These are phyloP conservation scores for Diloba caeruleocephala DNA, from an alignment of 2,888 invertebrate genomes.

Conservation along the genomic window DNA sequence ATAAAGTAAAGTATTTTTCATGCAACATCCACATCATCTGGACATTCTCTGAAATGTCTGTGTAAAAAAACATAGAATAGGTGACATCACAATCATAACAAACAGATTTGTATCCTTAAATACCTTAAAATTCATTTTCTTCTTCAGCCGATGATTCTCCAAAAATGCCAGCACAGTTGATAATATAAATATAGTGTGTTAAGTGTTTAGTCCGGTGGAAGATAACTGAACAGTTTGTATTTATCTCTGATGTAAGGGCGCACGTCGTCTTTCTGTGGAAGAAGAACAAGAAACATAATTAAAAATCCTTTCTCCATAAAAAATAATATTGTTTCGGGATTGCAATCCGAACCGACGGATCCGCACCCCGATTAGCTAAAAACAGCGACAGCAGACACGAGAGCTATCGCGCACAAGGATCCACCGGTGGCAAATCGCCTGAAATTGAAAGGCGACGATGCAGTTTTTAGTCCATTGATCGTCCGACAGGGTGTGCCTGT, in stretches of 20 bases:
- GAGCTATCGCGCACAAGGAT: too few species aligned
- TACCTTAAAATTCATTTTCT: not conserved
- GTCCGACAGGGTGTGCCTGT: too few species aligned
- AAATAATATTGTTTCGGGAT: too few species aligned
- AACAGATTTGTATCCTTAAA: not conserved
- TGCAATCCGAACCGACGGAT: too few species aligned
- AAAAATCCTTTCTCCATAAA: too few species aligned
- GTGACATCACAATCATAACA: not conserved
- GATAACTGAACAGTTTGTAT: slow-evolving; percentile 96
- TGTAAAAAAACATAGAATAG: slow-evolving; percentile 10
- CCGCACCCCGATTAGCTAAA: too few species aligned
- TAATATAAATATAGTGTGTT: slow-evolving; percentile 4
- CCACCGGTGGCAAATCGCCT: too few species aligned
- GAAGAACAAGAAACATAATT: slow-evolving; percentile 1
- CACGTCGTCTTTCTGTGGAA: slow-evolving; percentile 95
- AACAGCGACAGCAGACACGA: too few species aligned
- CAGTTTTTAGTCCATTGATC: too few species aligned
- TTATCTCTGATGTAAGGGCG: slow-evolving; percentile 97
- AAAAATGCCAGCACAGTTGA: slow-evolving; percentile 30
- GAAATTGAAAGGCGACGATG: too few species aligned
- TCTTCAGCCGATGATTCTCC: slow-evolving; percentile 4
- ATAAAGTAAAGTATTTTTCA: too few species aligned
- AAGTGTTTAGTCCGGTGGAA: slow-evolving; percentile 93
- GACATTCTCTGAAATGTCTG: slow-evolving; percentile 20
- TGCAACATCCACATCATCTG: not conserved